Evolutionary conservation across 1,140 invertebrate species (phyloP).

Genomic region (Doryteuthis pealeii): DNA sequence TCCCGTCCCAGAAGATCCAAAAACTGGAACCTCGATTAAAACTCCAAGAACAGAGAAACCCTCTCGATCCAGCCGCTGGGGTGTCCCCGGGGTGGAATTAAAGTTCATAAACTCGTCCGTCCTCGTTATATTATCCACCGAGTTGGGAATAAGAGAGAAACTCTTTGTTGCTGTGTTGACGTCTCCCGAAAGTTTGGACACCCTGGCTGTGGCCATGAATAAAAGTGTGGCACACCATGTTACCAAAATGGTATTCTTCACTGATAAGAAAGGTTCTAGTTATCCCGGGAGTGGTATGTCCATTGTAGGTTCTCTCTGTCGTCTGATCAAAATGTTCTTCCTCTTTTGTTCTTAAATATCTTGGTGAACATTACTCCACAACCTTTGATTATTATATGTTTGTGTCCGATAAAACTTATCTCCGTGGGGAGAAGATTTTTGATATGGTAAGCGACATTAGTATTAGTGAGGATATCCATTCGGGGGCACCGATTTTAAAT

Average conservation of each 20-base stretch:
- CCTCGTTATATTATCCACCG: conserved; percentile 90
- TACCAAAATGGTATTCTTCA: conserved; percentile 76
- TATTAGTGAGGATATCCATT: conserved; percentile 78
- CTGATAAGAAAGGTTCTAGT: conserved; percentile 68
- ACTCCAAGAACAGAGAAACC: conserved; percentile 18
- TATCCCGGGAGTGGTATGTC: conserved; percentile 57
- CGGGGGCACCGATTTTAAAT: conserved; percentile 62
- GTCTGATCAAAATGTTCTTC: conserved; percentile 45
- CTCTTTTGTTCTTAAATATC: conserved; percentile 76
- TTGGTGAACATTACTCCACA: conserved; percentile 83
- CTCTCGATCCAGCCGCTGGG: conserved; percentile 9
- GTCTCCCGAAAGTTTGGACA: conserved; percentile 71
- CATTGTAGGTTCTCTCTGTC: conserved; percentile 56
- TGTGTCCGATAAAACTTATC: conserved; percentile 77
- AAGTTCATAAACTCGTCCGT: conserved; percentile 59
- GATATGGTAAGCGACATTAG: conserved; percentile 76
- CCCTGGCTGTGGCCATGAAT: conserved; percentile 75
- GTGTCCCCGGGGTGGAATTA: not conserved
- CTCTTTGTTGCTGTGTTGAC: conserved; percentile 83
- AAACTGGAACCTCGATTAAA: conserved; percentile 26
- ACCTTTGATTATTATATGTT: conserved; percentile 90
- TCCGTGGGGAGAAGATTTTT: conserved; percentile 73
- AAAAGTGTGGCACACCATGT: conserved; percentile 77
- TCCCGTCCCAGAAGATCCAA: conserved; percentile 19
- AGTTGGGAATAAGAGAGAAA: conserved; percentile 86